Conservation (phyloP, 2,888 invertebrate species). For the Thera obeliscata region DNA sequence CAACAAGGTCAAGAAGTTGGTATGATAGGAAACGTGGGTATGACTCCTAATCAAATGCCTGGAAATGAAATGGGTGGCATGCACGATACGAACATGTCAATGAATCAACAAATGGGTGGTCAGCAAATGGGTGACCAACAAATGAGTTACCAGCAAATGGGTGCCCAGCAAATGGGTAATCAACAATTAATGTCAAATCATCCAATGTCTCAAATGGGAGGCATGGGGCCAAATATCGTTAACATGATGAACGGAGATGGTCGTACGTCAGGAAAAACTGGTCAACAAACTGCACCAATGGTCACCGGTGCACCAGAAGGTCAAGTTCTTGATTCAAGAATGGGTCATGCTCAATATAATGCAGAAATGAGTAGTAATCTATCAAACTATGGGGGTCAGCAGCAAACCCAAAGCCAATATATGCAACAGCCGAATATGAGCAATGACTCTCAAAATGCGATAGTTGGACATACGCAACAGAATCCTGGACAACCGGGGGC, state of each 20-base stretch:
- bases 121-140: conserved; percentile 15
- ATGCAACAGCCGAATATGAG: conserved; percentile 46
- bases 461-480: conserved; percentile 43
- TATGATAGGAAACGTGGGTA: conserved; percentile 24
- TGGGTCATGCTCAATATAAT: conserved; percentile 40
- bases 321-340: conserved; percentile 22
- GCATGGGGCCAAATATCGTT: conserved; percentile 68
- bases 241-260: conserved; percentile 63
- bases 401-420: conserved; percentile 42
- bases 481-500: conserved; percentile 23
- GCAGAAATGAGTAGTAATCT: conserved; percentile 29
- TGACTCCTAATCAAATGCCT: conserved; percentile 18
- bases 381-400: conserved; percentile 37
- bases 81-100: too few species aligned
- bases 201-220: conserved; percentile 45
- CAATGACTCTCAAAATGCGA: conserved; percentile 32
- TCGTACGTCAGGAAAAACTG: conserved; percentile 31
- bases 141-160: conserved; percentile 32
- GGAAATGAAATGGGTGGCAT: conserved; percentile 23
- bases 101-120: conserved; percentile 28
- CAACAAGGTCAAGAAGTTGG: conserved; percentile 31
- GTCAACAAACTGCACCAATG: conserved; percentile 40
- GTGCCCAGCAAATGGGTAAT: conserved; percentile 32
- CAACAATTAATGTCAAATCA: conserved; percentile 17
- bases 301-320: conserved; percentile 52